phyloP scores from a whole-genome alignment of 2,888 invertebrate genomes.

The Dromius quadrimaculatus region DNA sequence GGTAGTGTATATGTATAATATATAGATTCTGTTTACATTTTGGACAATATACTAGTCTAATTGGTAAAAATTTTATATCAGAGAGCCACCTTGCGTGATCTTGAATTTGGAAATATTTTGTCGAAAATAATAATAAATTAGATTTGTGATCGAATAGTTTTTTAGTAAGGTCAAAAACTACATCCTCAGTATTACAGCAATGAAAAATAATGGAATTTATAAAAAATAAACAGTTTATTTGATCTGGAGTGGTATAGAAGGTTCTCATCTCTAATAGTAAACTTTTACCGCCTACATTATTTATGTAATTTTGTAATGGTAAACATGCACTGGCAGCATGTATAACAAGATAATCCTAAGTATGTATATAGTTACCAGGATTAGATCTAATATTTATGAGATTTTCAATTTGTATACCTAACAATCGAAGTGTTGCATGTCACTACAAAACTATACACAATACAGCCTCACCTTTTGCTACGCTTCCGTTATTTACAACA shows the following conservation, averaged over 20 bases:
- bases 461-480: constrained; percentile 35
- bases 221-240: too few relatives aligned
- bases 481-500: constrained; percentile 48
- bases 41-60: constrained; percentile 51
- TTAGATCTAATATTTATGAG: constrained; percentile 44
- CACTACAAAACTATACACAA: constrained; percentile 52
- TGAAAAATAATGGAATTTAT: too few relatives aligned
- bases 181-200: too few relatives aligned
- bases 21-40: constrained; percentile 49
- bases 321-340: constrained; percentile 51
- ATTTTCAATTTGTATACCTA: constrained; percentile 45
- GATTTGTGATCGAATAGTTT: too few relatives aligned
- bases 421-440: constrained; percentile 44
- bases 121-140: too few relatives aligned
- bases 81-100: too few relatives aligned
- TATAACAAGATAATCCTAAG: constrained; percentile 45
- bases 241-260: too few relatives aligned
- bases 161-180: too few relatives aligned
- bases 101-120: too few relatives aligned
- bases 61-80: too few relatives aligned
- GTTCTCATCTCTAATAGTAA: too few relatives aligned
- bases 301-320: constrained; percentile 46
- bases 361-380: constrained; percentile 43
- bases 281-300: too few relatives aligned
- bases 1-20: constrained; percentile 51